phyloP scores from a whole-genome alignment of 2,888 invertebrate species.

The Phortica okadai region DNA sequence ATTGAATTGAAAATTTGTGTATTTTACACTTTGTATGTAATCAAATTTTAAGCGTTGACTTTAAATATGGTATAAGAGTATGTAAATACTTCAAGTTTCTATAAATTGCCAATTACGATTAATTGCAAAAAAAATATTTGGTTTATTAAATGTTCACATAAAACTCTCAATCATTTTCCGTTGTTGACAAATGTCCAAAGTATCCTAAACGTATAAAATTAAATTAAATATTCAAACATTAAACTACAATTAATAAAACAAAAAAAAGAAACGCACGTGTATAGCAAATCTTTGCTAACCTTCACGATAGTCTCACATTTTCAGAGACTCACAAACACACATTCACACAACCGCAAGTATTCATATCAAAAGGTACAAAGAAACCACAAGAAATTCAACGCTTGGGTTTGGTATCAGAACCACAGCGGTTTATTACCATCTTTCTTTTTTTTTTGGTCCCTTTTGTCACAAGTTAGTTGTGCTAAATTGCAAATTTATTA shows the following conservation, averaged over 20 bases:
- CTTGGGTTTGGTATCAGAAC: no score
- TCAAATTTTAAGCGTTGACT: no score
- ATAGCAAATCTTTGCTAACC: neutral
- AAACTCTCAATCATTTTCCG: no score
- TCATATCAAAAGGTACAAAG: neutral
- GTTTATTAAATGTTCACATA: no score
- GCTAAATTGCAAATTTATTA: slow-evolving; percentile 66
- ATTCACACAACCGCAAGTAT: slow-evolving; percentile 8
- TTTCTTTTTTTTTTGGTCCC: neutral
- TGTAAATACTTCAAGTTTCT: no score
- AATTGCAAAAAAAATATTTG: no score
- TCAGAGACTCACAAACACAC: slow-evolving; percentile 3
- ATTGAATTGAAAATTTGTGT: no score
- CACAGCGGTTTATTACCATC: neutral
- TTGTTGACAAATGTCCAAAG: neutral
- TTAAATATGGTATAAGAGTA: no score
- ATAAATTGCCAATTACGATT: no score
- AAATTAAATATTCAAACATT: neutral
- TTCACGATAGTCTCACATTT: neutral
- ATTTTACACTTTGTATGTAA: no score
- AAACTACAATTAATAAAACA: neutral
- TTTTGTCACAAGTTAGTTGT: slow-evolving; percentile 52
- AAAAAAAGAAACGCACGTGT: neutral
- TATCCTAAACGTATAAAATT: neutral
- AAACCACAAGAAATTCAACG: slow-evolving; percentile 34